Conservation (phyloP, 2,888 invertebrate genomes). For the Caenorhabditis becei region DNA sequence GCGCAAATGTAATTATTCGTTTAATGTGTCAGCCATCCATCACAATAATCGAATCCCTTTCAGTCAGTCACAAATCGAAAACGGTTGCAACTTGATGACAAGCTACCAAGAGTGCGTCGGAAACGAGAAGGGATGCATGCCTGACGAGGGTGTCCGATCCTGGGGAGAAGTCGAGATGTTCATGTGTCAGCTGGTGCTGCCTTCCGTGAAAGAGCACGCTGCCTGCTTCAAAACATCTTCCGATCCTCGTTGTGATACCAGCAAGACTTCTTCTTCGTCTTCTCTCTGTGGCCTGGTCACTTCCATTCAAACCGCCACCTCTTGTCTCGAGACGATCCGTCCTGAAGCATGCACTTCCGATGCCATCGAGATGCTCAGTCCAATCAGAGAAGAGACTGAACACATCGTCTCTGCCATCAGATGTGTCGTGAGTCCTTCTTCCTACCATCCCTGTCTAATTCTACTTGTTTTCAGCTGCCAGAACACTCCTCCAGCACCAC, state of each 20-base stretch:
- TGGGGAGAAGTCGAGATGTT: slow-evolving; percentile 76
- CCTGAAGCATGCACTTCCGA: slow-evolving; percentile 63
- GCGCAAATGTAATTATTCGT: slow-evolving; percentile 37
- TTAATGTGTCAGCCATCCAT: slow-evolving; percentile 25
- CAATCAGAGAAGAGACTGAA: slow-evolving; percentile 75
- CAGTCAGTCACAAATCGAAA: slow-evolving; percentile 68
- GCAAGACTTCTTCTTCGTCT: slow-evolving; percentile 42
- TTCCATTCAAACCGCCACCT: slow-evolving; percentile 63
- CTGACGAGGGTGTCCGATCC: slow-evolving; percentile 66
- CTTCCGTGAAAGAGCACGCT: slow-evolving; percentile 75
- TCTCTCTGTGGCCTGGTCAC: slow-evolving; percentile 64
- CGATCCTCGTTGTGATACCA: slow-evolving; percentile 56
- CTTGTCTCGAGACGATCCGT: slow-evolving; percentile 63
- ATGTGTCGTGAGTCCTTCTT: slow-evolving; percentile 51
- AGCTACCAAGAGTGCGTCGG: slow-evolving; percentile 73
- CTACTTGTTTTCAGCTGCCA: slow-evolving; percentile 27
- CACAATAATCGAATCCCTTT: slow-evolving; percentile 25
- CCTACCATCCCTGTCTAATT: background rate
- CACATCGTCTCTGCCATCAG: slow-evolving; percentile 72
- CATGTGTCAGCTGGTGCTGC: slow-evolving; percentile 78
- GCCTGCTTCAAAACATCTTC: slow-evolving; percentile 71
- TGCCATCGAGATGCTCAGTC: slow-evolving; percentile 75
- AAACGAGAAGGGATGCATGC: slow-evolving; percentile 66
- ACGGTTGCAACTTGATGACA: slow-evolving; percentile 69
- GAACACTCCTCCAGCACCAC: slow-evolving; percentile 37